A percentile compares a stretch with the other conserved stretches of the same genome.
Conservation (phyloP, 1,140 invertebrate genomes). For the Drosophila nigromelanica region DNA sequence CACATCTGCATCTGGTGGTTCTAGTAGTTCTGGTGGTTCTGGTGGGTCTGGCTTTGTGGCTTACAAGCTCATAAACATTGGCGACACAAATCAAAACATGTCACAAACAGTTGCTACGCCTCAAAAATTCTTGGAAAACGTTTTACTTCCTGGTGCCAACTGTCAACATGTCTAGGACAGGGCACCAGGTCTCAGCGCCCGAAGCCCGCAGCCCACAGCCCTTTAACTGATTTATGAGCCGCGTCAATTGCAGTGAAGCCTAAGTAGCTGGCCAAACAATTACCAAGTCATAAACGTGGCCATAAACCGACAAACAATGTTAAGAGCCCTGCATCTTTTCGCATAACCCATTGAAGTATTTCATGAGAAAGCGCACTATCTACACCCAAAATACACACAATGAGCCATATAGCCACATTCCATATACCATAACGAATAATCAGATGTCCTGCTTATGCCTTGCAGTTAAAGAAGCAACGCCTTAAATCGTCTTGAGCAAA, state of each 20-base stretch:
- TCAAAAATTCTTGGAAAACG: constrained; percentile 72
- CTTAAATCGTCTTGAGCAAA: constrained; percentile 72
- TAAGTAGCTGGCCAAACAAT: constrained; percentile 52
- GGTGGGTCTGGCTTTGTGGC: constrained; percentile 22
- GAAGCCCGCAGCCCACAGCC: not conserved
- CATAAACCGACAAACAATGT: constrained; percentile 29
- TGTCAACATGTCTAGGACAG: constrained; percentile 33
- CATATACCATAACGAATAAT: constrained; percentile 39
- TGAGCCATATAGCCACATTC: not conserved
- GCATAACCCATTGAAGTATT: constrained; percentile 3
- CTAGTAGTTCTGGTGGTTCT: constrained; percentile 8
- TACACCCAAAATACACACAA: not conserved
- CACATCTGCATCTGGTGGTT: constrained; percentile 44
- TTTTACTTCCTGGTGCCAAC: constrained; percentile 73
- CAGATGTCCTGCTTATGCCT: constrained; percentile 65
- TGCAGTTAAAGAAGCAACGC: constrained; percentile 49
- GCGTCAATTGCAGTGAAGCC: constrained; percentile 37
- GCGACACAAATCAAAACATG: constrained; percentile 81
- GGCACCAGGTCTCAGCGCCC: constrained; percentile 3
- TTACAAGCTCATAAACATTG: constrained; percentile 77
- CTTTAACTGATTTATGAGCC: constrained; percentile 62
- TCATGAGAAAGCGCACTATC: constrained; percentile 3
- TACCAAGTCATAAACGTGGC: constrained; percentile 43
- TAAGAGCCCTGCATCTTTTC: constrained; percentile 12
- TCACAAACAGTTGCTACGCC: constrained; percentile 82